Evolutionary conservation across 2,113 vertebrate genomes (phyloP).

Genomic region (Geococcyx californianus): DNA sequence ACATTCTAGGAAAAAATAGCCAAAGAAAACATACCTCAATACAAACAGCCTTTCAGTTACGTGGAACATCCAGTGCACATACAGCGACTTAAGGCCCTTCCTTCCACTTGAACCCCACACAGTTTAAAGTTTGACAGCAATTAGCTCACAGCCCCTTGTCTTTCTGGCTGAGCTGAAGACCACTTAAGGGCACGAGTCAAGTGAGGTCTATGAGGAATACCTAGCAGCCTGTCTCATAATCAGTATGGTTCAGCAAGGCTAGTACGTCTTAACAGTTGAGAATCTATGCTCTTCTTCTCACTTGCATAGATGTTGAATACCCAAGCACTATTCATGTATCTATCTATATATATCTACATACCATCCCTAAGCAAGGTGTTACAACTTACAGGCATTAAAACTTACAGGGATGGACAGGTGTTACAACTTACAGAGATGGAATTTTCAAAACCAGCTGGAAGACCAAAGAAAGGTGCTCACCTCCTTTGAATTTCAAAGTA

Average conservation of each 20-base stretch:
- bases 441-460: neutral
- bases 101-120: neutral
- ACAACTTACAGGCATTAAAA: neutral
- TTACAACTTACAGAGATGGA: neutral
- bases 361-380: neutral
- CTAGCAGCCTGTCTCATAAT: neutral
- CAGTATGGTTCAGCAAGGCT: neutral
- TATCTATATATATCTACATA: neutral
- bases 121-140: neutral
- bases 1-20: constrained; percentile 67
- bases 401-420: neutral
- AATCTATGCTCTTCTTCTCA: neutral
- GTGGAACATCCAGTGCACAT: neutral
- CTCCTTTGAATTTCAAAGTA: neutral
- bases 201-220: neutral
- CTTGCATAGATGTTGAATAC: neutral
- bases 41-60: constrained; percentile 22
- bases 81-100: neutral
- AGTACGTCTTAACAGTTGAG: neutral
- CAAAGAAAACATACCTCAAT: constrained; percentile 81
- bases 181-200: neutral
- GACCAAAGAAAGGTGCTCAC: neutral
- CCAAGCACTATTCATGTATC: neutral
- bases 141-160: neutral
- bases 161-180: neutral